A percentile compares a stretch with the other conserved stretches of the same genome.
Conservation (phyloP, 2,797 vertebrate species). For the Anisognathus igniventris region DNA sequence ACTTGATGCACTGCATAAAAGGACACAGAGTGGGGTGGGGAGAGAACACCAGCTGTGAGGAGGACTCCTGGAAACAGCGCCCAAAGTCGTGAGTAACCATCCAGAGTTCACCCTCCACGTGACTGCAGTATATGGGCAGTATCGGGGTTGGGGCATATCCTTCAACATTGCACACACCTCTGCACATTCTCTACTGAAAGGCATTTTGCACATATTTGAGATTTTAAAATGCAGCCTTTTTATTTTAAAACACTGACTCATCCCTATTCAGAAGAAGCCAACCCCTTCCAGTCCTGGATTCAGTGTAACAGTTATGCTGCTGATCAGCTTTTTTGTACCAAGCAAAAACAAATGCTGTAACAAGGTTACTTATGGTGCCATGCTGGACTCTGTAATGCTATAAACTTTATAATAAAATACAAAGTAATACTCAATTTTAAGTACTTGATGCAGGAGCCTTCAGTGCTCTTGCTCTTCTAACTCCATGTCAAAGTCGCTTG, state of each 20-base stretch:
- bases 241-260: constrained; percentile 1
- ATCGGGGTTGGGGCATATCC: background rate
- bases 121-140: background rate
- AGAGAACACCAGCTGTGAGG: constrained; percentile 35
- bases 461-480: background rate
- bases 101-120: background rate
- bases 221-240: constrained; percentile 21
- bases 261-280: background rate
- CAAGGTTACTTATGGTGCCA: background rate
- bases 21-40: background rate
- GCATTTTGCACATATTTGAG: constrained; percentile 64
- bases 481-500: background rate
- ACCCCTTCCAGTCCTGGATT: background rate
- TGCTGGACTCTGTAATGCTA: constrained; percentile 12
- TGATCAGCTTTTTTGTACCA: constrained; percentile 7
- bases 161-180: background rate
- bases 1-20: constrained; percentile 66
- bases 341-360: constrained; percentile 9
- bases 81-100: background rate
- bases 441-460: background rate
- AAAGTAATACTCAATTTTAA: constrained; percentile 29
- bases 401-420: constrained; percentile 31
- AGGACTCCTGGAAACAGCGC: background rate
- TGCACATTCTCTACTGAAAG: constrained; percentile 26
- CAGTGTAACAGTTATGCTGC: background rate